phyloP scores from a whole-genome alignment of 2,113 vertebrate species.

The Boulengeromyrus knoepffleri region DNA sequence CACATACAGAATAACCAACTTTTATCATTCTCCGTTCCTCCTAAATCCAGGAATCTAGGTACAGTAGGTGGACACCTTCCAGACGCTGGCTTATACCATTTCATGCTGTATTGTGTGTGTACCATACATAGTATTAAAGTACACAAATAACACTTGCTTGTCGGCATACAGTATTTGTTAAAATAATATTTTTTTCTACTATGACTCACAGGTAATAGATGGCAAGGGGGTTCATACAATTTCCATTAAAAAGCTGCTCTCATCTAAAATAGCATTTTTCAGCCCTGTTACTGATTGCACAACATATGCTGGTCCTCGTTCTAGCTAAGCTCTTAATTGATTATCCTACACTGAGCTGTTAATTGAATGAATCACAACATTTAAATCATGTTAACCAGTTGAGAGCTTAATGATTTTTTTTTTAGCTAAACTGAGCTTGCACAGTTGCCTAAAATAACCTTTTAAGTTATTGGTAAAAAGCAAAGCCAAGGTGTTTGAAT shows the following conservation, averaged over 20 bases:
- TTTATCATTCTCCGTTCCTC: background rate
- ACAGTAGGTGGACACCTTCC: background rate
- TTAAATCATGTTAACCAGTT: background rate
- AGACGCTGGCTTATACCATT: background rate
- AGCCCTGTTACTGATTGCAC: background rate
- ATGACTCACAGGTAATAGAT: background rate
- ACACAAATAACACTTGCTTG: background rate
- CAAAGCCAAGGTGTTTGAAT: background rate
- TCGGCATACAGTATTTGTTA: background rate
- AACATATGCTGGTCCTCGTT: background rate
- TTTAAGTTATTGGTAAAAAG: background rate
- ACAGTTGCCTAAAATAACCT: background rate
- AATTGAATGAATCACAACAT: background rate
- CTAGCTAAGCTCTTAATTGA: background rate
- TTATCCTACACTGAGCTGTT: background rate
- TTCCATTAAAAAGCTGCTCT: background rate
- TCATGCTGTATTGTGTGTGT: background rate
- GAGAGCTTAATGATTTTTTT: background rate
- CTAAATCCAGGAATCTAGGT: background rate
- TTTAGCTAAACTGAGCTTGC: background rate
- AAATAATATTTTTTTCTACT: background rate
- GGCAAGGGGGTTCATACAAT: background rate
- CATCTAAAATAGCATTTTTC: background rate
- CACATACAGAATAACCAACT: background rate
- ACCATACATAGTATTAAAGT: background rate